Percentiles rank a stretch among this genome's conserved stretches.
Conservation (phyloP, 2,888 invertebrate genomes). For the Phalera bucephala region DNA sequence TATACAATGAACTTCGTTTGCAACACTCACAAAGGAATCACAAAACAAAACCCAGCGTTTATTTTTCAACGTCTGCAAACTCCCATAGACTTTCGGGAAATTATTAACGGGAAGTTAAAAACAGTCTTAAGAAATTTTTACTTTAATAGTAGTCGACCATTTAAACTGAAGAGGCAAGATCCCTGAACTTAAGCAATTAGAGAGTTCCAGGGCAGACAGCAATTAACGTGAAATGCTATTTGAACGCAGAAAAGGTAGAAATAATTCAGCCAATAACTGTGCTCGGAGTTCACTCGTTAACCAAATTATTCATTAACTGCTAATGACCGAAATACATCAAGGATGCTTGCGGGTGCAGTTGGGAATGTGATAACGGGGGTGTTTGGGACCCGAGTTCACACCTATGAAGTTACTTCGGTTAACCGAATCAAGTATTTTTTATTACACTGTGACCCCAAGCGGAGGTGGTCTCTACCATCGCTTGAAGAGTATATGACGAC, state of each 20-base stretch:
- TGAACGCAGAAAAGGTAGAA: conserved; percentile 75
- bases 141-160: conserved; percentile 73
- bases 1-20: too few relatives aligned
- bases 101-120: conserved; percentile 68
- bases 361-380: not conserved
- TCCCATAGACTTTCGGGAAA: conserved; percentile 39
- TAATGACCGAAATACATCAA: conserved; percentile 69
- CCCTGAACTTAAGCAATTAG: conserved; percentile 81
- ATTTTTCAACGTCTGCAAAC: conserved; percentile 38
- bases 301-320: conserved; percentile 76
- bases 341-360: conserved; percentile 27
- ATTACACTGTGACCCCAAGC: too few relatives aligned
- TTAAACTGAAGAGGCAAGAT: conserved; percentile 72
- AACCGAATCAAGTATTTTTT: too few relatives aligned
- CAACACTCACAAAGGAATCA: too few relatives aligned
- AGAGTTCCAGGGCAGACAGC: conserved; percentile 76
- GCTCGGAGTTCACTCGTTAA: conserved; percentile 65
- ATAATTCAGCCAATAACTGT: conserved; percentile 77
- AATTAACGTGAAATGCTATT: conserved; percentile 80
- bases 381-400: conserved; percentile 23
- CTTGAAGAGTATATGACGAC: too few relatives aligned
- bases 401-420: conserved; percentile 6
- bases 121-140: conserved; percentile 72
- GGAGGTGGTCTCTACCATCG: too few relatives aligned
- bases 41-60: conserved; percentile 9